These are phyloP conservation scores for Schizotus pectinicornis DNA, from an alignment of 2,888 invertebrate genomes.

Conservation along the genomic window DNA sequence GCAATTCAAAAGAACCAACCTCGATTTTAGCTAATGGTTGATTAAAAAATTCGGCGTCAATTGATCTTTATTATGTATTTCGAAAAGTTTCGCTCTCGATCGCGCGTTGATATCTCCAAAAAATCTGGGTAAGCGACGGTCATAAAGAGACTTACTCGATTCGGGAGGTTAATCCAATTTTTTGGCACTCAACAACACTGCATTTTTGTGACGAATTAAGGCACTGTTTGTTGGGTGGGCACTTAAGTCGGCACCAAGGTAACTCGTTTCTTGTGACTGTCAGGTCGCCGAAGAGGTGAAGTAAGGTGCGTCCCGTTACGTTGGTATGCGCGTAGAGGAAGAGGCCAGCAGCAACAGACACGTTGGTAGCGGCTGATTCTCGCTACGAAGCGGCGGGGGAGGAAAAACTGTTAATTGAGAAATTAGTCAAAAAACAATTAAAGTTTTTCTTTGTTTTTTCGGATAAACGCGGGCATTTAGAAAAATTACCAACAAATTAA, in stretches of 20 bases:
- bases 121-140: too few species aligned
- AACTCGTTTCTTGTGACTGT: constrained; percentile 36
- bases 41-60: neutral
- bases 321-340: constrained; percentile 50
- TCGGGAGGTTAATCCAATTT: constrained; percentile 18
- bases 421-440: too few species aligned
- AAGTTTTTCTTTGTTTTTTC: too few species aligned
- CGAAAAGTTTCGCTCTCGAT: constrained; percentile 39
- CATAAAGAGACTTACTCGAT: neutral
- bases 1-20: too few species aligned
- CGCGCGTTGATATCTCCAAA: constrained; percentile 39
- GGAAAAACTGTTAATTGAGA: constrained; percentile 1
- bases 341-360: constrained; percentile 33
- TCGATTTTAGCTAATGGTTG: too few species aligned
- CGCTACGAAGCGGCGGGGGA: constrained; percentile 15
- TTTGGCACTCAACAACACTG: constrained; percentile 33
- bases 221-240: too few species aligned
- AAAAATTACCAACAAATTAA: too few species aligned
- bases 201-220: constrained; percentile 36
- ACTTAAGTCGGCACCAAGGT: constrained; percentile 29
- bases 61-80: constrained; percentile 10
- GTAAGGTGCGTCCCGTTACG: constrained; percentile 56
- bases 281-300: constrained; percentile 49
- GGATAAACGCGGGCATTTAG: too few species aligned
- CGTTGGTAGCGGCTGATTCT: constrained; percentile 26